Evolutionary conservation across 1,140 invertebrate genomes (phyloP), one percentile per base, ranked within the genome.

Genomic region (Dufourea novaeangliae): DNA sequence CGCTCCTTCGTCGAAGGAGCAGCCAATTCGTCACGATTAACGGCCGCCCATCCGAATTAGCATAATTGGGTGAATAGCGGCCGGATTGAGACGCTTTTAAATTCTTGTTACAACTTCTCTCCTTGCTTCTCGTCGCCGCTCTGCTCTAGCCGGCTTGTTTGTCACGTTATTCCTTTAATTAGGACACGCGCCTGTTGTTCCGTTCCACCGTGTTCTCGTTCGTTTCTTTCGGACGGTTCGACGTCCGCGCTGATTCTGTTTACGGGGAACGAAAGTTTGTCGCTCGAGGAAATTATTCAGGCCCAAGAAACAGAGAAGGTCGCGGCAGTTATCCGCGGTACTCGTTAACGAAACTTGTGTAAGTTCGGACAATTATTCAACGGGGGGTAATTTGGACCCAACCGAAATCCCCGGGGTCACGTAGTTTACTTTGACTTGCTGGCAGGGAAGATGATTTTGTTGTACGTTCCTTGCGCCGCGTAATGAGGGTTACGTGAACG

Each of bases 291-390:
- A n/a, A 85, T 85, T 84, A 85, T 85, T 76, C 83, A 63, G 78
- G 8, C 17, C 66, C 83, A 78, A 85, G 82, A 78, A 85, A 84
- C 82, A 68, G 74, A 68, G n/a, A n/a, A n/a, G 84, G 80, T 80
- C 52, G 29, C 64, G 61, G 80, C 74, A 76, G 72, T 80, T 79
- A 57, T 80, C 46, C 78, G 46, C 44, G 69, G 76, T 78, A 81
- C 83, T 85, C 80, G 83, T 85, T 84, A 85, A 82, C 83, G 64
- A 76, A 64, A 74, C 66, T 64, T 81, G n/a, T 52, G 82, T 69
- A 84, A 85, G 78, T 85, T 84, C 66, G 82, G 66, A 84, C 83
- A 81, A 85, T 85, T 85, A 85, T 84, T 75, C 82, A 84, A 57
- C 57, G 44, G 64, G 44, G 64, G 59, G 70, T 84, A 85, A 85